Evolutionary conservation across 2,113 vertebrate species (phyloP).

Genomic region (Ammospiza nelsoni): DNA sequence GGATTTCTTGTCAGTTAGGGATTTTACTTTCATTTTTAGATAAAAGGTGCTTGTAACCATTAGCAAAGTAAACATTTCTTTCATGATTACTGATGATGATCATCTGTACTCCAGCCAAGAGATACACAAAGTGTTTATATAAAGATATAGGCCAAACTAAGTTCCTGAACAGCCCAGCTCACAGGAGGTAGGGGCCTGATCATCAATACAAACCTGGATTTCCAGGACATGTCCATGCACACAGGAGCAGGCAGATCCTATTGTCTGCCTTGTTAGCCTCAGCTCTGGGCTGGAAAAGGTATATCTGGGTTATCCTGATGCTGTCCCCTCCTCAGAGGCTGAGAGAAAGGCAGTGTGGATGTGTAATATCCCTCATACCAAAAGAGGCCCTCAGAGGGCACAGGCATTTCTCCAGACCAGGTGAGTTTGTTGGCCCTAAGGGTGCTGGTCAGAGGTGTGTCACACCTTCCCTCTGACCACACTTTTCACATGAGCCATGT

Average conservation of each 20-base stretch:
- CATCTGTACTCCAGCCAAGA: neutral
- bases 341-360: neutral
- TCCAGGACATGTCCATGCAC: neutral
- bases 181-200: neutral
- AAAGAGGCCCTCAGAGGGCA: neutral
- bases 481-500: neutral
- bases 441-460: neutral
- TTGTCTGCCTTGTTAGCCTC: neutral
- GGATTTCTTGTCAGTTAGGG: neutral
- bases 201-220: neutral
- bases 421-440: neutral
- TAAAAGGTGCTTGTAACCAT: neutral
- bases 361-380: fast-evolving
- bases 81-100: neutral
- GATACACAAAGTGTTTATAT: neutral
- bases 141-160: neutral
- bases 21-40: neutral
- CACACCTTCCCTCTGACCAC: neutral
- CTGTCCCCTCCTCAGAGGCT: neutral
- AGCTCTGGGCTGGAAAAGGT: neutral
- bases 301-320: neutral
- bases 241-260: neutral
- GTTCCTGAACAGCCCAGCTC: neutral
- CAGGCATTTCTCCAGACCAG: neutral
- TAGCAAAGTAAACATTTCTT: neutral